Conservation (phyloP, 2,113 vertebrate genomes). For the Chaenocephalus aceratus region DNA sequence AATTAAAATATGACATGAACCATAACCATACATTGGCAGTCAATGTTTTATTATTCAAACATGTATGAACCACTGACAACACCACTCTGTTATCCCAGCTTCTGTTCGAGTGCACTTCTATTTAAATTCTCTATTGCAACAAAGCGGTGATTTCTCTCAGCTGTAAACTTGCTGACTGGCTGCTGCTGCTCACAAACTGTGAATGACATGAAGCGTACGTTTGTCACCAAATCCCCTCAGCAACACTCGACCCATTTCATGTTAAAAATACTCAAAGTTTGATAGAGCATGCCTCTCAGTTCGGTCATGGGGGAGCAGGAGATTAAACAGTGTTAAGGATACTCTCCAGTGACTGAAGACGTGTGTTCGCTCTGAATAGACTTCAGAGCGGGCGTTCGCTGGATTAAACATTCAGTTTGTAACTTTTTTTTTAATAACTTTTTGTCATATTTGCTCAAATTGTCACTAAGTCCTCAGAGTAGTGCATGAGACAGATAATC, state of each 20-base stretch:
- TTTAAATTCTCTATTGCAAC: conserved; percentile 43
- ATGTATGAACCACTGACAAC: too few species aligned
- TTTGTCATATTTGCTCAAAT: too few species aligned
- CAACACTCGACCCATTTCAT: conserved; percentile 25
- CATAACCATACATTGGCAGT: not conserved
- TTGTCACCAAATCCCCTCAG: conserved; percentile 42
- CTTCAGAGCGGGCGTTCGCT: conserved; percentile 1
- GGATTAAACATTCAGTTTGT: conserved; percentile 23
- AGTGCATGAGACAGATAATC: too few species aligned
- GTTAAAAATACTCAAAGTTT: conserved; percentile 37
- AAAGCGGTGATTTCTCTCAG: conserved; percentile 38
- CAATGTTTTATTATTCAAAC: not conserved
- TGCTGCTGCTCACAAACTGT: conserved; percentile 20
- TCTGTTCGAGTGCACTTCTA: conserved; percentile 22
- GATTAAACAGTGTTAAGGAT: conserved; percentile 33
- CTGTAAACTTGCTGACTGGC: conserved; percentile 58
- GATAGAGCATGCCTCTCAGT: conserved; percentile 27
- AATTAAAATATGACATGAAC: not conserved
- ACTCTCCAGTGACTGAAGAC: conserved; percentile 27
- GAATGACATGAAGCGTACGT: conserved; percentile 43
- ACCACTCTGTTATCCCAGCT: not conserved
- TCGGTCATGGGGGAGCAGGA: conserved; percentile 2
- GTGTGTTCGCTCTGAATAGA: conserved; percentile 16
- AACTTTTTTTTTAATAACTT: too few species aligned
- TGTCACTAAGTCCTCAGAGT: too few species aligned